These are phyloP conservation scores for Pachypeltis micranthus DNA, from an alignment of 1,140 invertebrate species.

Conservation along the genomic window DNA sequence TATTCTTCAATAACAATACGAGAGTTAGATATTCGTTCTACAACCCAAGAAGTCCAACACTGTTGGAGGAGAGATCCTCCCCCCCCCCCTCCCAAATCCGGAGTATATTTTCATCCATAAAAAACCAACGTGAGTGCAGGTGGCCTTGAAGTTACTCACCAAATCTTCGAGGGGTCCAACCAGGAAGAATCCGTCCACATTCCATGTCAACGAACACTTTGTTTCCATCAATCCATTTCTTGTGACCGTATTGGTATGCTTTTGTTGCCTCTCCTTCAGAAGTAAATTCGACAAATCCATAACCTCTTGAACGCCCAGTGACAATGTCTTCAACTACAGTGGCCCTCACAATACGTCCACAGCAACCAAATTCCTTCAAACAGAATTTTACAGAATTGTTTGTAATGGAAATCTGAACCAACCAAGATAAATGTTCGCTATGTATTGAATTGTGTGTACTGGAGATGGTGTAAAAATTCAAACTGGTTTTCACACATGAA, in stretches of 20 bases:
- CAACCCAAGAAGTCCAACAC: too few relatives aligned
- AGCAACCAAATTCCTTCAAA: conserved; percentile 48
- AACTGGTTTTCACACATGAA: too few relatives aligned
- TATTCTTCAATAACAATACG: too few relatives aligned
- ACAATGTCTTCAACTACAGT: conserved; percentile 66
- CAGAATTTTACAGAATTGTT: not conserved
- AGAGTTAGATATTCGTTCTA: too few relatives aligned
- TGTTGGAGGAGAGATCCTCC: too few relatives aligned
- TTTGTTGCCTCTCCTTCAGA: conserved; percentile 44
- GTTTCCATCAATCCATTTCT: conserved; percentile 53
- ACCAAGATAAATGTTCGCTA: too few relatives aligned
- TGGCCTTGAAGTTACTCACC: too few relatives aligned
- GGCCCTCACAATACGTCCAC: conserved; percentile 52
- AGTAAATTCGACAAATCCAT: conserved; percentile 76
- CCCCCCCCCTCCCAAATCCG: too few relatives aligned
- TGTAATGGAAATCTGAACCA: too few relatives aligned
- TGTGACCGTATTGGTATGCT: conserved; percentile 45
- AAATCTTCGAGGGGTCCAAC: conserved; percentile 73
- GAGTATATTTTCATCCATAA: too few relatives aligned
- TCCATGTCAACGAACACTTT: conserved; percentile 45
- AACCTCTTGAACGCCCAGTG: conserved; percentile 68
- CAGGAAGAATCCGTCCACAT: conserved; percentile 43
- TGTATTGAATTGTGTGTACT: not conserved
- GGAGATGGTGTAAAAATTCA: not conserved
- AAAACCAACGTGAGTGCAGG: too few relatives aligned